Percentiles rank a stretch among this genome's conserved stretches.
phyloP scores from a whole-genome alignment of 2,797 vertebrate genomes.

The Caiman crocodilus region DNA sequence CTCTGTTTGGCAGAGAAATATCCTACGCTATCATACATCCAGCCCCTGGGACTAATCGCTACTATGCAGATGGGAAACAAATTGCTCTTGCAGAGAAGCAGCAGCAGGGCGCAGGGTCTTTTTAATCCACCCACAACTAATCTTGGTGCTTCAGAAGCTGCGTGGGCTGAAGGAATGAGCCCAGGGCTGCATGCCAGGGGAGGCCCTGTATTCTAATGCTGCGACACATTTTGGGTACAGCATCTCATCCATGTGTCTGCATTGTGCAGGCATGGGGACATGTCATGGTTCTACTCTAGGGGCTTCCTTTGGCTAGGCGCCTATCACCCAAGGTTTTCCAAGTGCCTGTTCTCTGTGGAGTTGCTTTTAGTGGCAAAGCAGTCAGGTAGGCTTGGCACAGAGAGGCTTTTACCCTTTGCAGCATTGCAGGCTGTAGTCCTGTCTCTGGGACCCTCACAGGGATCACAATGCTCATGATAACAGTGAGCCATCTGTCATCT shows the following conservation, averaged over 20 bases:
- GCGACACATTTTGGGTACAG: fast-evolving
- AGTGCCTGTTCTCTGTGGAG: fast-evolving
- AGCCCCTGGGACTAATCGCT: background rate
- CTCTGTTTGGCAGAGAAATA: background rate
- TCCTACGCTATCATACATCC: background rate
- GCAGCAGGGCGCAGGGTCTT: background rate
- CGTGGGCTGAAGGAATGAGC: background rate
- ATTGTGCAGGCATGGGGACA: too few species aligned
- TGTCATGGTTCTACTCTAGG: background rate
- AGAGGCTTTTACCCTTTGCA: background rate
- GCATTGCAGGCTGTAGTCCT: background rate
- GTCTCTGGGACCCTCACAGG: too few species aligned
- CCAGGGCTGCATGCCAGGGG: background rate
- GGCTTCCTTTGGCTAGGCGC: background rate
- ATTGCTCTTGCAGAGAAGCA: background rate
- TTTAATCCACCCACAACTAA: background rate
- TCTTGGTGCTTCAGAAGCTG: background rate
- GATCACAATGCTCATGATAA: too few species aligned
- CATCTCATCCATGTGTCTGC: background rate
- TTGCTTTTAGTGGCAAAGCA: background rate
- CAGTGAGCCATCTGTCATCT: too few species aligned
- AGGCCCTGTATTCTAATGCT: background rate
- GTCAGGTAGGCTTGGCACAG: background rate
- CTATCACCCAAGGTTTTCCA: fast-evolving
- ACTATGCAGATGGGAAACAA: background rate